A percentile compares a stretch with the other conserved stretches of the same genome.
Conservation (phyloP, 2,113 vertebrate species). For the Lycaon pictus region DNA sequence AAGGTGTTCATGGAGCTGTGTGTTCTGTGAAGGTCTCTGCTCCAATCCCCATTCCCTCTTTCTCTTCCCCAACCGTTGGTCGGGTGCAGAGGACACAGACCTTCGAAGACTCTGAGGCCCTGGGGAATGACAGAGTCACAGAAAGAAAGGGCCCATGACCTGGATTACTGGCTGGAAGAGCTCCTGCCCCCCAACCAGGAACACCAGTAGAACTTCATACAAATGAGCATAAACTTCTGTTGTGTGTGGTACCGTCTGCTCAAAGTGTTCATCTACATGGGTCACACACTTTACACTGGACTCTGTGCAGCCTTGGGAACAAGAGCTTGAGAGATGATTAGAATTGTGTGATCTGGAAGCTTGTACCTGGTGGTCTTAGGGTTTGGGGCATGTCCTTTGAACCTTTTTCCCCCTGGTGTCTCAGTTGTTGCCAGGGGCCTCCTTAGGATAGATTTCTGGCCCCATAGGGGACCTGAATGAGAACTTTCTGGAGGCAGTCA, state of each 20-base stretch:
- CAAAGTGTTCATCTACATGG: neutral
- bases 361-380: neutral
- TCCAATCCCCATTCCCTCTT: fast-evolving
- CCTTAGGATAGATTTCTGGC: neutral
- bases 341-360: neutral
- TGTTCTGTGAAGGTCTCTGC: neutral
- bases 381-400: neutral
- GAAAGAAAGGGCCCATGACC: neutral
- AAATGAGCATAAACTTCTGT: neutral
- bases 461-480: neutral
- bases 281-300: neutral
- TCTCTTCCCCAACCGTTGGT: neutral
- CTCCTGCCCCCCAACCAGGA: neutral
- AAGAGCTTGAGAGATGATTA: neutral
- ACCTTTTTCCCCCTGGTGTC: neutral
- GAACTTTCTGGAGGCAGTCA: neutral
- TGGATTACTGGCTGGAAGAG: neutral
- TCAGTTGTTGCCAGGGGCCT: neutral
- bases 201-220: neutral
- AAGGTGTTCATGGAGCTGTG: neutral
- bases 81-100: neutral
- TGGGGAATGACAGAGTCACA: neutral
- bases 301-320: neutral
- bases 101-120: neutral
- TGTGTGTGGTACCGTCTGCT: neutral